These are phyloP conservation scores for Eira barbara DNA, from an alignment of 2,113 vertebrate genomes.

Conservation along the genomic window DNA sequence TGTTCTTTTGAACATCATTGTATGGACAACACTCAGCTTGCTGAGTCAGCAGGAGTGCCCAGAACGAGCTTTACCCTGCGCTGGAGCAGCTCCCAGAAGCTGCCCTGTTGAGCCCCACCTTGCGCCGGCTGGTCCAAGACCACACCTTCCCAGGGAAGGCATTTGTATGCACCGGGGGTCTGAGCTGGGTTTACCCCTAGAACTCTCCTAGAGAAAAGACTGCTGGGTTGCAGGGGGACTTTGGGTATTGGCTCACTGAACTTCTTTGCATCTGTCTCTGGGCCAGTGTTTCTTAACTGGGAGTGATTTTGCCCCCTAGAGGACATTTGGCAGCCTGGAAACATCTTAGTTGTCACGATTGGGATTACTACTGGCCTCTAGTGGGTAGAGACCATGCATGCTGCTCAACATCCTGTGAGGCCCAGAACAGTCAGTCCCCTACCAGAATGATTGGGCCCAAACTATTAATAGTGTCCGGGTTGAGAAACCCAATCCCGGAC, in stretches of 20 bases:
- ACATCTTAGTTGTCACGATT: not conserved
- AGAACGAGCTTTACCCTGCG: not conserved
- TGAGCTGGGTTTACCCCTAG: not conserved
- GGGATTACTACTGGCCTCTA: not conserved
- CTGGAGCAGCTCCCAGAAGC: not conserved
- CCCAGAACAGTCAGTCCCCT: not conserved
- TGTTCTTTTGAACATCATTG: not conserved
- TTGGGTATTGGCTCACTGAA: not conserved
- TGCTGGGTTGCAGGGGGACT: not conserved
- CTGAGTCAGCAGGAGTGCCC: not conserved
- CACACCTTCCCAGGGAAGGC: accelerated
- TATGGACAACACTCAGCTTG: not conserved
- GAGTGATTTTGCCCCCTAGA: not conserved
- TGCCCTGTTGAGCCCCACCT: not conserved
- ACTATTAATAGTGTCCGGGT: not conserved
- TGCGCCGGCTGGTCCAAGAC: too few relatives aligned
- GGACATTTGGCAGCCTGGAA: not conserved
- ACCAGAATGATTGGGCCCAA: not conserved
- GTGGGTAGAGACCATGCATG: not conserved
- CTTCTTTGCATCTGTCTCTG: not conserved
- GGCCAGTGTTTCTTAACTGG: not conserved
- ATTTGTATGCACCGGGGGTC: not conserved
- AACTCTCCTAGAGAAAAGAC: not conserved
- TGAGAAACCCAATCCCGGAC: not conserved
- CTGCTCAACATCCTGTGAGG: not conserved